phyloP scores from a whole-genome alignment of 2,113 vertebrate species.

The Erinaceus europaeus region DNA sequence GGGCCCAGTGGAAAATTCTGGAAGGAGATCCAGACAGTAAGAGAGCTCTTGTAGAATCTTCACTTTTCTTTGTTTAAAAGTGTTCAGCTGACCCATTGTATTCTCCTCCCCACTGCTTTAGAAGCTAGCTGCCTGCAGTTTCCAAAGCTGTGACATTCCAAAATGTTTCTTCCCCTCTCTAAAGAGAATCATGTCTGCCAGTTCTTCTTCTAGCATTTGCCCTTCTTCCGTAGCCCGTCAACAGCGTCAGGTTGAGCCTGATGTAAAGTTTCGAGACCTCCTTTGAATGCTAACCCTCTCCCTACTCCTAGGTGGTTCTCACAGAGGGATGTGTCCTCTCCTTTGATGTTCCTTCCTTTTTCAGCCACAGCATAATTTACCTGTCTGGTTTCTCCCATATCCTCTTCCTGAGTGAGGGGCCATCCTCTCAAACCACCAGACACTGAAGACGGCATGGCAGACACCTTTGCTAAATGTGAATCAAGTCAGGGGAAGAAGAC shows the following conservation, averaged over 20 bases:
- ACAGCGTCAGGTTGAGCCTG: too few species aligned
- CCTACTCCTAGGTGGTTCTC: neutral
- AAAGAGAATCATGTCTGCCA: neutral
- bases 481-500: too few species aligned
- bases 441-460: neutral
- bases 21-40: neutral
- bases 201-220: too few species aligned
- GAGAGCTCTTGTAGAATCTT: neutral
- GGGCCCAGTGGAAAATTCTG: neutral
- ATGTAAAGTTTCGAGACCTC: too few species aligned
- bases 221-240: too few species aligned
- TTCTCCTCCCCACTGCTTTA: neutral
- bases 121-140: neutral
- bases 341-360: neutral
- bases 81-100: rapidly evolving
- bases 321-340: neutral
- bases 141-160: neutral
- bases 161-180: neutral
- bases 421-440: neutral
- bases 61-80: neutral
- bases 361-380: neutral
- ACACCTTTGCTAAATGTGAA: too few species aligned
- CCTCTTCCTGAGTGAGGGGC: neutral
- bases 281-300: neutral
- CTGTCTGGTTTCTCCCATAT: neutral